A percentile compares a stretch with the other conserved stretches of the same genome.
Evolutionary conservation across 37 sponge, comb jelly and placozoan species (phyloP).

Genomic region (Sycon ciliatum): DNA sequence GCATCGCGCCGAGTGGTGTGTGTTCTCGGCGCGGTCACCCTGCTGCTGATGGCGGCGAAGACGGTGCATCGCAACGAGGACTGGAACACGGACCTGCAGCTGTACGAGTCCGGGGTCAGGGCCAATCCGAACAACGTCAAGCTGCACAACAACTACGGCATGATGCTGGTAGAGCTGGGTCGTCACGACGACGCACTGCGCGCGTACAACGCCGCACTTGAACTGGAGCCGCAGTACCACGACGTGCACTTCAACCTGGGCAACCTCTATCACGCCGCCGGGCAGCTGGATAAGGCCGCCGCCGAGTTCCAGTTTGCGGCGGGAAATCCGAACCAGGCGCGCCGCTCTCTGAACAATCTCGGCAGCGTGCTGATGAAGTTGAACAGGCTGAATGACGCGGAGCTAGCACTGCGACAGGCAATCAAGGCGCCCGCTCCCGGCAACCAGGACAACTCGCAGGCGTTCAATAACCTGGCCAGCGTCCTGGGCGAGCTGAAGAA

Average conservation of each 20-base stretch:
- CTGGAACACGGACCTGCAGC: constrained; percentile 58
- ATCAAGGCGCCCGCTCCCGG: no score
- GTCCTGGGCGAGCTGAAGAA: constrained; percentile 59
- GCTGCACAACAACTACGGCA: constrained; percentile 73
- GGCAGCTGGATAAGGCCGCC: constrained; percentile 37
- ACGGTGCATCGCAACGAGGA: constrained; percentile 63
- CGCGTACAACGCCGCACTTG: constrained; percentile 49
- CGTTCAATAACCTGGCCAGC: constrained; percentile 75
- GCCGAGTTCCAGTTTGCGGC: constrained; percentile 50
- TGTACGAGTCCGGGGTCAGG: constrained; percentile 68
- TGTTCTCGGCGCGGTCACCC: no score
- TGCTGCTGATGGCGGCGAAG: constrained; percentile 39
- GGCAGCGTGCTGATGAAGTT: constrained; percentile 70
- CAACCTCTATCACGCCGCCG: constrained; percentile 60
- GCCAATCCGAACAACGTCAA: constrained; percentile 69
- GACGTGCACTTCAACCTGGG: constrained; percentile 80
- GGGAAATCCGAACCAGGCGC: constrained; percentile 35
- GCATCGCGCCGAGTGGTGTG: no score
- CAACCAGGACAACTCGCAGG: constrained; percentile 54
- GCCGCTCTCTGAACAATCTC: constrained; percentile 73
- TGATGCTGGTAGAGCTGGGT: constrained; percentile 59
- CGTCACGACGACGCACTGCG: constrained; percentile 39
- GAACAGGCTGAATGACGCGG: constrained; percentile 44
- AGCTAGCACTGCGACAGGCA: constrained; percentile 44
- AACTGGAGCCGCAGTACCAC: constrained; percentile 62